Percentiles rank a stretch among this genome's conserved stretches.
Evolutionary conservation across 1,140 invertebrate species (phyloP).

Genomic region (Apis florea): DNA sequence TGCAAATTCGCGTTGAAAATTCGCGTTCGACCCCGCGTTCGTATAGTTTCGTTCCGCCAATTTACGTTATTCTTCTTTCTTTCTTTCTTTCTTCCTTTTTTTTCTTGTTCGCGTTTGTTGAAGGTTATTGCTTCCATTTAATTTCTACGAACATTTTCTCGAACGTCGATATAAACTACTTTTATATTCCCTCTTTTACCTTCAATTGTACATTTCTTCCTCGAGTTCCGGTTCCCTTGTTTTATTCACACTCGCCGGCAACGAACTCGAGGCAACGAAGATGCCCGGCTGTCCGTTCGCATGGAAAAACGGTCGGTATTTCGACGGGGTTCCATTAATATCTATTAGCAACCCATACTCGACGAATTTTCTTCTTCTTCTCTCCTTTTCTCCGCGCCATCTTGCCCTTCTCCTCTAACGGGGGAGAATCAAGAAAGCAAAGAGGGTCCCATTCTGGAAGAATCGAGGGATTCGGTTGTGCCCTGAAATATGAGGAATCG

Average conservation of each 20-base stretch:
- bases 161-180: background rate
- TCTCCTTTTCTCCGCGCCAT: conserved; percentile 31
- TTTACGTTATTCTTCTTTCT: no score
- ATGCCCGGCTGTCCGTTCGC: conserved; percentile 34
- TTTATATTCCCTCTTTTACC: background rate
- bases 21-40: background rate
- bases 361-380: conserved; percentile 60
- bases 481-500: conserved; percentile 62
- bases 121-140: conserved; percentile 37
- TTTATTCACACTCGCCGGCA: conserved; percentile 20
- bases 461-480: conserved; percentile 27
- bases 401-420: conserved; percentile 43
- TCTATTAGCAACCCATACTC: conserved; percentile 71
- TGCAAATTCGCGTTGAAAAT: background rate
- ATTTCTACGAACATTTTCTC: conserved; percentile 33
- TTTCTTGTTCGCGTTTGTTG: background rate
- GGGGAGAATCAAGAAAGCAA: conserved; percentile 38
- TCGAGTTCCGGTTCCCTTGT: background rate
- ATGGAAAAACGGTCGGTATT: conserved; percentile 55
- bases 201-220: no score
- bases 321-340: conserved; percentile 69
- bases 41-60: background rate
- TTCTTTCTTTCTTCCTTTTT: background rate
- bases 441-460: conserved; percentile 24
- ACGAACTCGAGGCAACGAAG: conserved; percentile 23